Base-by-base conservation (phyloP, 2,113 vertebrate genomes). In the Orycteropus afer region DNA sequence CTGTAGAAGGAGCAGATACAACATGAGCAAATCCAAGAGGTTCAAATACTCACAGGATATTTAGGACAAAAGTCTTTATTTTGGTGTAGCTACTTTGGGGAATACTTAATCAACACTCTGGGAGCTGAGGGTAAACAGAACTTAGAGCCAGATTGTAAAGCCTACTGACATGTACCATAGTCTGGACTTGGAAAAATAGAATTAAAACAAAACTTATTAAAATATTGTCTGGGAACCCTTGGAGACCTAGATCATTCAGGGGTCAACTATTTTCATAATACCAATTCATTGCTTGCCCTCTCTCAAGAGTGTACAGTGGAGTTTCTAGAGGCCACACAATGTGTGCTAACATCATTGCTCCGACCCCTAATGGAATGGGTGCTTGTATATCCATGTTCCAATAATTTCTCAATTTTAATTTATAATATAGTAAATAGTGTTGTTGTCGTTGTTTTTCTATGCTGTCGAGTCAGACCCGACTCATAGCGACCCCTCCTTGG, bases 381-480 rank as follows among this genome's bases (percentile, higher is more conserved):
- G 7, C 3, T 92, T 49, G 55, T 82, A 4, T 81, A 76, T 47
- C 51, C 15, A n/a, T 55, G 23, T 87, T 88, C 89, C 71, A 89
- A 73, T 37, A 63, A 29, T n/a, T 67, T 67, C 63, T 92, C 49
- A 40, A 14, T 83, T 92, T 87, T 53, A 17, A 88, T 78, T 37
- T 80, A 11, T 45, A 61, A 42, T 73, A 2, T 71, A 57, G 17
- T 25, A 59, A 23, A 25, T 23, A 53, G 15, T 11, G 9, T 53
- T 15, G 15, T 15, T 53, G 51, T n/a, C n/a, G n/a, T n/a, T n/a
- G n/a, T n/a, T n/a, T n/a, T n/a, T 17, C 17, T 15, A 4, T 55
- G 53, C 53, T 17, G 17, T 55, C 22, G 57, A 27, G 57, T 59
- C 57, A 14, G 14, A 25, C 25, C 9, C 23, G 22, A 59, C 20